phyloP scores from a whole-genome alignment of 2,888 invertebrate genomes.

The Acanthosepion pharaonis region DNA sequence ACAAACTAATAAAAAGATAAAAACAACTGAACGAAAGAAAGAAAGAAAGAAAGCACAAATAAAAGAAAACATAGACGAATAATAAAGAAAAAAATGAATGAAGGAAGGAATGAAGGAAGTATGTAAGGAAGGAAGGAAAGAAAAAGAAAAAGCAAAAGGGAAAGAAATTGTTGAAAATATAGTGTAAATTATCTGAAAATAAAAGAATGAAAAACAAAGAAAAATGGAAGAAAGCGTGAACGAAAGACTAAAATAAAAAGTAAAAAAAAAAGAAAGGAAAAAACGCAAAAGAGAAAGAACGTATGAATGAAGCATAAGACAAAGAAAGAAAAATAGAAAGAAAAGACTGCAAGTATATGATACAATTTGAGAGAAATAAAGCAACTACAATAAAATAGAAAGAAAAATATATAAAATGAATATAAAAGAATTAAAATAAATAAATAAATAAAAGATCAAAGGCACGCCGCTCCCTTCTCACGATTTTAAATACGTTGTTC shows the following conservation, averaged over 20 bases:
- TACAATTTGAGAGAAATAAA: not conserved
- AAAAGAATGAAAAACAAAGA: not conserved
- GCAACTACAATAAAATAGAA: not conserved
- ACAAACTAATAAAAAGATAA: not conserved
- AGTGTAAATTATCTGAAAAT: too few species aligned
- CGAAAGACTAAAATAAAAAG: too few species aligned
- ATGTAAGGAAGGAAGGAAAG: not conserved
- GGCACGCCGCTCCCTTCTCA: too few species aligned
- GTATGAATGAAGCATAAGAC: not conserved
- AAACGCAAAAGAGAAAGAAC: not conserved
- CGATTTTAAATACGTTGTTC: too few species aligned
- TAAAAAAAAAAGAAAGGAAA: too few species aligned
- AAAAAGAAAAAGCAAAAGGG: not conserved
- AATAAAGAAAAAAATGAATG: not conserved
- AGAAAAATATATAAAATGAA: not conserved
- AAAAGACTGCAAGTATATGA: too few species aligned
- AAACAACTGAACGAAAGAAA: not conserved
- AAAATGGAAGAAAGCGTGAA: not conserved
- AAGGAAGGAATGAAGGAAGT: not conserved
- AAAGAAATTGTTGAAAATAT: not conserved
- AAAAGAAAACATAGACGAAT: too few species aligned
- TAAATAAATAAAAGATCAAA: not conserved
- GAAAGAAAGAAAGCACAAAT: not conserved
- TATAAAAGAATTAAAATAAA: not conserved
- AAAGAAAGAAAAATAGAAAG: not conserved